These are phyloP conservation scores for Gymnothorax javanicus DNA, from an alignment of 2,797 vertebrate genomes.

Conservation along the genomic window DNA sequence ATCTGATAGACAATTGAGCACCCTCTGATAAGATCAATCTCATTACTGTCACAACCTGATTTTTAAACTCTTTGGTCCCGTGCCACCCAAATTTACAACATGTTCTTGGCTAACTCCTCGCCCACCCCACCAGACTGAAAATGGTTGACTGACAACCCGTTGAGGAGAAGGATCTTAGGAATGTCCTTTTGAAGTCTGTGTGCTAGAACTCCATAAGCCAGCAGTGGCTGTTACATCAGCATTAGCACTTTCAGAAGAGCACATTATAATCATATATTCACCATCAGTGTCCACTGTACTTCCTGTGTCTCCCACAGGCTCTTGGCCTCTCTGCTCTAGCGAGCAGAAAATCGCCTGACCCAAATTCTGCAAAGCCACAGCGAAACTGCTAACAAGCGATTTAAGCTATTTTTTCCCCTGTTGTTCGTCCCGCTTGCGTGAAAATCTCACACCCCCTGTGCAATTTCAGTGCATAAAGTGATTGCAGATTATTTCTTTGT, in stretches of 20 bases:
- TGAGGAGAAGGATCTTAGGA: too few relatives aligned
- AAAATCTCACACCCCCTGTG: not conserved
- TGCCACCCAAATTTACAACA: not conserved
- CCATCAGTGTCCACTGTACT: not conserved
- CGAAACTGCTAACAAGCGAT: not conserved
- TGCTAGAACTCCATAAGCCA: slow-evolving; percentile 46
- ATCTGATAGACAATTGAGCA: slow-evolving; percentile 11
- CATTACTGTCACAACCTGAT: not conserved
- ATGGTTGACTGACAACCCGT: not conserved
- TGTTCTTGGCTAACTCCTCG: not conserved
- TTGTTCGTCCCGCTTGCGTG: not conserved
- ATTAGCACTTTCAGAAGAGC: too few relatives aligned
- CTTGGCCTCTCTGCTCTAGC: not conserved
- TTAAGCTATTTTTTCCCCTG: not conserved
- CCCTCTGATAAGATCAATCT: slow-evolving; percentile 39
- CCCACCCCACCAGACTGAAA: not conserved
- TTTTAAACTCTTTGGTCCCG: not conserved
- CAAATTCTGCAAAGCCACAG: not conserved
- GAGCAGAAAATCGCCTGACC: not conserved
- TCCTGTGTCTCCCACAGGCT: not conserved
- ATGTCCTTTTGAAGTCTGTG: slow-evolving; percentile 47
- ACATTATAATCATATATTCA: too few relatives aligned
- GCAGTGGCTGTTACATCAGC: too few relatives aligned
- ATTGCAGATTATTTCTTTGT: not conserved
- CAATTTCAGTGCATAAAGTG: not conserved